Evolutionary conservation across 2,888 invertebrate genomes (phyloP).

Genomic region (Drosophila fulvimacula): DNA sequence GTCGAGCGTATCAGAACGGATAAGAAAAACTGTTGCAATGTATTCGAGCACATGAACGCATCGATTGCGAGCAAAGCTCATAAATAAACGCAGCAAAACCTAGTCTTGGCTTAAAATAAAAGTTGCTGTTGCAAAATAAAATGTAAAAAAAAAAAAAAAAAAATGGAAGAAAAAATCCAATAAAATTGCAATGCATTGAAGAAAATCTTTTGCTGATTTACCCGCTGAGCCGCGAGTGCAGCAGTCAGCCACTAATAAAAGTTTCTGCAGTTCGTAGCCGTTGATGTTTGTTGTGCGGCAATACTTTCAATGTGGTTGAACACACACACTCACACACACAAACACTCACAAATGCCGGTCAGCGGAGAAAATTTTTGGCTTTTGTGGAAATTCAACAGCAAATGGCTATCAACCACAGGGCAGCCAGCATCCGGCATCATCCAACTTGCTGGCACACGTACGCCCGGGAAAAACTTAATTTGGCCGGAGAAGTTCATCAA

Average conservation of each 20-base stretch:
- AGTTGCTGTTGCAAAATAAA: constrained; percentile 45
- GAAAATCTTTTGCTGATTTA: constrained; percentile 72
- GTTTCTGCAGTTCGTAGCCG: constrained; percentile 54
- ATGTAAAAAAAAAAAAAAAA: constrained; percentile 5
- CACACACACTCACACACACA: constrained; percentile 3
- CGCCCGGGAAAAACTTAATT: constrained; percentile 48
- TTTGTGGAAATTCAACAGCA: constrained; percentile 55
- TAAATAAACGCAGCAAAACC: constrained; percentile 59
- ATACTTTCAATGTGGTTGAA: constrained; percentile 44
- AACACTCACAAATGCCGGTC: constrained; percentile 35
- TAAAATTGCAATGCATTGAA: constrained; percentile 52
- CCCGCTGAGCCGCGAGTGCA: constrained; percentile 40
- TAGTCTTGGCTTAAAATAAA: constrained; percentile 52
- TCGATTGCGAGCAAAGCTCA: constrained; percentile 58
- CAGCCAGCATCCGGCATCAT: constrained; percentile 19
- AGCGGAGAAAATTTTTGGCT: constrained; percentile 58
- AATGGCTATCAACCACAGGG: constrained; percentile 36
- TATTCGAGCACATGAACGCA: constrained; percentile 44
- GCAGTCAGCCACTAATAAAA: constrained; percentile 60
- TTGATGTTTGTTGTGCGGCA: constrained; percentile 50
- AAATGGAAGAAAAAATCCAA: constrained; percentile 19
- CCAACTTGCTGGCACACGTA: constrained; percentile 43
- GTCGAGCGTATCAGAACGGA: constrained; percentile 9
- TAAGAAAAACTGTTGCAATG: constrained; percentile 45
- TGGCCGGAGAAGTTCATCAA: background rate